Evolutionary conservation across 2,888 invertebrate species (phyloP).

Genomic region (Morinoia aosen): DNA sequence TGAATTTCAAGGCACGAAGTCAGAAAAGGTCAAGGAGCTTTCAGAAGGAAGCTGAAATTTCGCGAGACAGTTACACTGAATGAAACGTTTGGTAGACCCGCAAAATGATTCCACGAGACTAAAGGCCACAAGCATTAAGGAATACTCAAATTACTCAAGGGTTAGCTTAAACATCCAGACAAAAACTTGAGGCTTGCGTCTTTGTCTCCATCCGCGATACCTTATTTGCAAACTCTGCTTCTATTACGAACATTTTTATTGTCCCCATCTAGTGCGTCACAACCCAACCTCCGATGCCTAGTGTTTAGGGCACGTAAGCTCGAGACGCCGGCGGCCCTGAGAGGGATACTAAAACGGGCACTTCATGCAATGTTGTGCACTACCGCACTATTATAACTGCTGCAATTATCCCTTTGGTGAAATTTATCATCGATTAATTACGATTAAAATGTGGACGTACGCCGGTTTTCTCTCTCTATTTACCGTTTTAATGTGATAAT

Average conservation of each 20-base stretch:
- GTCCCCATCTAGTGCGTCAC: background rate
- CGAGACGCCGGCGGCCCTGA: background rate
- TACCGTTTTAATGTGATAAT: background rate
- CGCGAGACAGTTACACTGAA: background rate
- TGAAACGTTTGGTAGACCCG: background rate
- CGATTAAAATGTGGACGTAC: background rate
- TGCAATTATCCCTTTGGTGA: background rate
- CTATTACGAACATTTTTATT: background rate
- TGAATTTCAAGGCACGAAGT: background rate
- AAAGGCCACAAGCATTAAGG: background rate
- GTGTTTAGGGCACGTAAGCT: background rate
- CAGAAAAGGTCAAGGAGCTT: too few relatives aligned
- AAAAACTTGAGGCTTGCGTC: background rate
- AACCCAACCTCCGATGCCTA: background rate
- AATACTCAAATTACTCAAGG: background rate
- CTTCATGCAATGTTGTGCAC: background rate
- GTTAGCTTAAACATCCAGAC: background rate
- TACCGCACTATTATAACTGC: background rate
- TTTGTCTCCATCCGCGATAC: background rate
- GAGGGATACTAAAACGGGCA: background rate
- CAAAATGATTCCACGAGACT: background rate
- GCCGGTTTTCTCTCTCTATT: background rate
- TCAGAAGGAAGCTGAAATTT: background rate
- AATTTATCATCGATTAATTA: background rate
- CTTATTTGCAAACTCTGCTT: background rate